Evolutionary conservation across 2,797 vertebrate genomes (phyloP).

Genomic region (Diglossa cyanea): DNA sequence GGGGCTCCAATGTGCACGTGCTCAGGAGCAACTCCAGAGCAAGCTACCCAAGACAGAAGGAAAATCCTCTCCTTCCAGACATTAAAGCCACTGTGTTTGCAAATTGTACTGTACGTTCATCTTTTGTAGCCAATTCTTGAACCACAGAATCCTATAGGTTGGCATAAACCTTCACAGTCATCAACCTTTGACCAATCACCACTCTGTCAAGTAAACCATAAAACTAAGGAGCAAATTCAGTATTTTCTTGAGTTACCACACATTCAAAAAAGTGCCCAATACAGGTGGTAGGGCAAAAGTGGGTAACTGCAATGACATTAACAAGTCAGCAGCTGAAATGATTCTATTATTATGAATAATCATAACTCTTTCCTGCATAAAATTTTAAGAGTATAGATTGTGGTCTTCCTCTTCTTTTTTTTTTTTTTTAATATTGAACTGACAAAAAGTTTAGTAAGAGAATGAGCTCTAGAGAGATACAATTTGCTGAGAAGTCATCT

Average conservation of each 20-base stretch:
- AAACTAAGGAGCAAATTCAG: background rate
- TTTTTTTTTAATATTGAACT: background rate
- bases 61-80: background rate
- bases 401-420: background rate
- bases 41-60: background rate
- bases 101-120: background rate
- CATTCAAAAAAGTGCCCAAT: background rate
- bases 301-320: background rate
- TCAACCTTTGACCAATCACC: background rate
- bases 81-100: background rate
- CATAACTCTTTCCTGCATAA: background rate
- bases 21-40: background rate
- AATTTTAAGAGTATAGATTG: background rate
- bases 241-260: background rate
- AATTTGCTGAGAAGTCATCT: background rate
- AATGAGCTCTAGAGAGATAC: background rate
- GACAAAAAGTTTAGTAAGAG: background rate
- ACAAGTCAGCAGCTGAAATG: background rate
- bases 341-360: background rate
- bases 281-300: background rate
- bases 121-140: background rate
- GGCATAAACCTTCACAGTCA: background rate
- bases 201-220: background rate
- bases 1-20: background rate
- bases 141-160: background rate